Percentiles rank a stretch among this genome's conserved stretches.
Evolutionary conservation across 2,113 vertebrate species (phyloP).

Genomic region (Atractosteus spatula): DNA sequence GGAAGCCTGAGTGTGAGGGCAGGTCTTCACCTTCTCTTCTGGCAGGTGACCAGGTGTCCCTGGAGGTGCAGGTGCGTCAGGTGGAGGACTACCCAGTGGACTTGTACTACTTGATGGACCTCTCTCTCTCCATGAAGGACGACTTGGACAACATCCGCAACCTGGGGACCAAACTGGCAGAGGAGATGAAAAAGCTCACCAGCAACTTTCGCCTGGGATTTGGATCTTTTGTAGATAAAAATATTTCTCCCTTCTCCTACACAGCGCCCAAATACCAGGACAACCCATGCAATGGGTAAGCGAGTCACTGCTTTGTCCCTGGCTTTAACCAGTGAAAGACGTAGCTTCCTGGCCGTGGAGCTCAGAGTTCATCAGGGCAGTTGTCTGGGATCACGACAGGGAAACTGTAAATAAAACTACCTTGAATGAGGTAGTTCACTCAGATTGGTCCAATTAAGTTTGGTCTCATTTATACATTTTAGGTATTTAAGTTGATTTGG

Average conservation of each 20-base stretch:
- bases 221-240: constrained; percentile 94
- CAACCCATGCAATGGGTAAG: constrained; percentile 93
- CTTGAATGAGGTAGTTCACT: too few relatives aligned
- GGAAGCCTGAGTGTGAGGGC: neutral
- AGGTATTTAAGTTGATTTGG: too few relatives aligned
- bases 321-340: too few relatives aligned
- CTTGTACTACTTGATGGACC: constrained; percentile 97
- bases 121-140: constrained; percentile 97
- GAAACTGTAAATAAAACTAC: too few relatives aligned
- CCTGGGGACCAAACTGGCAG: constrained; percentile 87
- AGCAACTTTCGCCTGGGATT: constrained; percentile 97
- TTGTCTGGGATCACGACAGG: too few relatives aligned
- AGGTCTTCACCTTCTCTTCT: neutral
- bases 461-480: too few relatives aligned
- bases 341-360: too few relatives aligned
- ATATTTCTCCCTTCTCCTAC: constrained; percentile 96
- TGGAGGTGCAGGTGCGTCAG: constrained; percentile 89
- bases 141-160: constrained; percentile 90
- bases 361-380: too few relatives aligned
- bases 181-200: constrained; percentile 94
- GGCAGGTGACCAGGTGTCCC: constrained; percentile 78
- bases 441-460: too few relatives aligned
- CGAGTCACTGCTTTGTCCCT: constrained; percentile 15
- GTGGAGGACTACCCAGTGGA: constrained; percentile 97
- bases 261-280: constrained; percentile 85